Base-by-base conservation (phyloP, 2,888 invertebrate species). In the Lasioglossum pauxillum region DNA sequence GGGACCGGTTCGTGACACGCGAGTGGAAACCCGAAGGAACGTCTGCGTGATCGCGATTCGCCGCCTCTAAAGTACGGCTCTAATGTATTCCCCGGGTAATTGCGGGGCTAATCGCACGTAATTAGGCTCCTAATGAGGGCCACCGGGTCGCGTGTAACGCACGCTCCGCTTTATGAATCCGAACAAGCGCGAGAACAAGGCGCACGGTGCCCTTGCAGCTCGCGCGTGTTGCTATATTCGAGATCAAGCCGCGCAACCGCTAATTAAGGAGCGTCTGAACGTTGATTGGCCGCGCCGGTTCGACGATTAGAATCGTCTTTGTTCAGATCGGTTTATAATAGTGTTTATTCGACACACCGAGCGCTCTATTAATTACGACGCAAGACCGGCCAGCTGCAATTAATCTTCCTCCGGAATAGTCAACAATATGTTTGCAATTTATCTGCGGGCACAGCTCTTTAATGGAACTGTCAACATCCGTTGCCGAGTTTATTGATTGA, bases 61-160 rank as follows among this genome's bases (percentile, higher is more conserved):
- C 75, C 82, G 82, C 27, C 76, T 78, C 82, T 88, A 89, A 85
- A 86, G 83, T 83, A 83, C 82, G 86, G 23, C 57, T 57, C 85
- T 91, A 93, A 92, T 83, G 87, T 88, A 89, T 92, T 90, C 89
- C 81, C 80, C 84, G 81, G 87, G 90, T 91, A 93, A 93, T 93
- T 92, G 92, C 91, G 84, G 82, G 88, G 88, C 90, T 93, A 93
- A 93, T 93, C 92, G 92, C 89, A 81, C 88, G 90, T 91, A 93
- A 93, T 93, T 93, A 93, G 88, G 73, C 86, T 84, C 85, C 91
- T 93, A 92, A 92, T 92, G 92, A 92, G 92, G 91, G 91, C 87
- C 88, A 89, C 85, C 83, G 89, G 92, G 93, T 93, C 93, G 92
- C 93, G 92, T 92, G 92, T 93, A 89, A 90, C 85, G 85, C 85